Evolutionary conservation across 2,113 vertebrate genomes (phyloP).

Genomic region (Syrrhaptes paradoxus): DNA sequence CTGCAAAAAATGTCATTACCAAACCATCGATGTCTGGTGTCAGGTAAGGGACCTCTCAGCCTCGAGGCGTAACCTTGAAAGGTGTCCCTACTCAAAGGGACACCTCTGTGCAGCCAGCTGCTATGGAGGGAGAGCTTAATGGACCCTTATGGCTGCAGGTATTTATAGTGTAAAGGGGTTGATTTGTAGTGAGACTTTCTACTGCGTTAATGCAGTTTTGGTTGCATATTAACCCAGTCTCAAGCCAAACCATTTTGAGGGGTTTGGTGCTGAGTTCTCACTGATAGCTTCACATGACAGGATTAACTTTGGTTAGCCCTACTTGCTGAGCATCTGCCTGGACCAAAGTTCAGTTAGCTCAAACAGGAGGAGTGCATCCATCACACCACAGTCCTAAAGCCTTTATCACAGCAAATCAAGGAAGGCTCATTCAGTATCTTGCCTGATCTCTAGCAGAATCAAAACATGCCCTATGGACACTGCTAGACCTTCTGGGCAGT

Average conservation of each 20-base stretch:
- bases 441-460: not conserved
- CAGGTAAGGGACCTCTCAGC: not conserved
- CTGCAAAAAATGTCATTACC: not conserved
- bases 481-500: not conserved
- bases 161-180: not conserved
- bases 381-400: not conserved
- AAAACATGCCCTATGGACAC: not conserved
- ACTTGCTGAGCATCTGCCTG: not conserved
- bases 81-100: not conserved
- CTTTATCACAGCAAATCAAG: not conserved
- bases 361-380: not conserved
- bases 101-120: rapidly evolving
- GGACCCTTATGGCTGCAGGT: not conserved
- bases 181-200: not conserved
- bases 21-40: not conserved
- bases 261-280: not conserved
- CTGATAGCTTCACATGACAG: not conserved
- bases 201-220: not conserved
- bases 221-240: not conserved
- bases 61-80: not conserved
- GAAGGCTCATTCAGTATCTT: not conserved
- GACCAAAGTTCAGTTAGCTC: not conserved
- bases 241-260: not conserved
- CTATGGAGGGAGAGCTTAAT: not conserved
- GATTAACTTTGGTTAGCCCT: not conserved